phyloP scores from a whole-genome alignment of 2,888 invertebrate genomes.

The Drosophila mettleri region DNA sequence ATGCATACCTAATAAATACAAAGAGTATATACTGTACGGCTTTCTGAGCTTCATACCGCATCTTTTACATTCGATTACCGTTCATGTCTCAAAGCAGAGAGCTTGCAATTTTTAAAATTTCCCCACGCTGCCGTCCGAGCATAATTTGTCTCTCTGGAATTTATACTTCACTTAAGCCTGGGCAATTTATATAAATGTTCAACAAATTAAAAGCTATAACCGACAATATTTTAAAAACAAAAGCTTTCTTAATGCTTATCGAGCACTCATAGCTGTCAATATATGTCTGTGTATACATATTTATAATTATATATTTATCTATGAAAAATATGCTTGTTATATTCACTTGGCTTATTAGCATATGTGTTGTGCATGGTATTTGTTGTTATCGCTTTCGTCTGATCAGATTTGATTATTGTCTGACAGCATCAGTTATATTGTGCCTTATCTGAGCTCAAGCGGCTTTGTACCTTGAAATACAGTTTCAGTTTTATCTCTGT shows the following conservation, averaged over 20 bases:
- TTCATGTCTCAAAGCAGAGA: neutral
- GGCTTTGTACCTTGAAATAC: slow-evolving; percentile 26
- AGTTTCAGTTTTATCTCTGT: slow-evolving; percentile 3
- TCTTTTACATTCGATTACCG: neutral
- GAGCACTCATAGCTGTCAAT: neutral
- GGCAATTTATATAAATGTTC: slow-evolving; percentile 9
- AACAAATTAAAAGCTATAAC: neutral
- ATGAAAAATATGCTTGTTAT: too few relatives aligned
- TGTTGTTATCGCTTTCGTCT: neutral
- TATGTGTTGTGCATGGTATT: neutral
- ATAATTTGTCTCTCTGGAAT: slow-evolving; percentile 18
- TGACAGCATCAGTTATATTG: slow-evolving; percentile 42
- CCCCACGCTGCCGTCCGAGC: slow-evolving; percentile 30
- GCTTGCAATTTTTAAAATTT: slow-evolving; percentile 44
- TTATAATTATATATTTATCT: neutral
- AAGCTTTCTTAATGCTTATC: neutral
- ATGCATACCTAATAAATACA: too few relatives aligned
- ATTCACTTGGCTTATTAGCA: too few relatives aligned
- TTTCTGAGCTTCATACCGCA: neutral
- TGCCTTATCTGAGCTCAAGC: slow-evolving; percentile 39
- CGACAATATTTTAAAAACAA: neutral
- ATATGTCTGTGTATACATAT: neutral
- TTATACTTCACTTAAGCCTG: slow-evolving; percentile 7
- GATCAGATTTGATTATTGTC: neutral
- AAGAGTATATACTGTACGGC: neutral